A percentile compares a stretch with the other conserved stretches of the same genome.
Conservation (phyloP, 2,113 vertebrate genomes). For the Bungarus multicinctus region DNA sequence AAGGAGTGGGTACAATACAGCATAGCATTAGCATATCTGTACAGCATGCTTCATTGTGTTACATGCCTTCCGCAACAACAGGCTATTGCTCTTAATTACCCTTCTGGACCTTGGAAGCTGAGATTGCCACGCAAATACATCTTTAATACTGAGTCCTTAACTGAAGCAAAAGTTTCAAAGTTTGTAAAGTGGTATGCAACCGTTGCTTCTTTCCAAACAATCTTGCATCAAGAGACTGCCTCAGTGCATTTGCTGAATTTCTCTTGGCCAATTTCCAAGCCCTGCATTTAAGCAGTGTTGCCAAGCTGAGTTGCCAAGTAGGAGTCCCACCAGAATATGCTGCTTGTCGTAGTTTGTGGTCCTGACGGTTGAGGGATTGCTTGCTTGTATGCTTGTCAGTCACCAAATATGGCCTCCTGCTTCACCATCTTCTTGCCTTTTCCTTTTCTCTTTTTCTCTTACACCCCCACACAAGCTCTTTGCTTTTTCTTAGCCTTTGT, state of each 20-base stretch:
- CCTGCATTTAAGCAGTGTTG: background rate
- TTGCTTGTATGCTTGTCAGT: background rate
- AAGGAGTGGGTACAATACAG: no score
- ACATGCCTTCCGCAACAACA: no score
- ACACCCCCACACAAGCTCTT: background rate
- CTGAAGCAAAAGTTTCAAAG: background rate
- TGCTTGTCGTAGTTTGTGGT: background rate
- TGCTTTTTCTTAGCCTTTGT: background rate
- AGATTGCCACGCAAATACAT: background rate
- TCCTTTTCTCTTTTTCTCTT: background rate
- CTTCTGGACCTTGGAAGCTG: background rate
- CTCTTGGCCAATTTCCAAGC: background rate
- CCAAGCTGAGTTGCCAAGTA: background rate
- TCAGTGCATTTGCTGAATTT: background rate
- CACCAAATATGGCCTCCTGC: background rate
- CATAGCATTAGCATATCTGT: no score
- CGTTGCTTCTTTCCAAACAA: background rate
- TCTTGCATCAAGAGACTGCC: background rate
- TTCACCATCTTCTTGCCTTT: background rate
- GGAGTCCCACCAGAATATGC: background rate
- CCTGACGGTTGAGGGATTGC: background rate
- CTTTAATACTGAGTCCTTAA: background rate
- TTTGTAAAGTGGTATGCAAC: background rate
- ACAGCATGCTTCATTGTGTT: no score
- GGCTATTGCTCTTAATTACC: no score